phyloP scores from a whole-genome alignment of 2,888 invertebrate species.

The Crematogaster levior region DNA sequence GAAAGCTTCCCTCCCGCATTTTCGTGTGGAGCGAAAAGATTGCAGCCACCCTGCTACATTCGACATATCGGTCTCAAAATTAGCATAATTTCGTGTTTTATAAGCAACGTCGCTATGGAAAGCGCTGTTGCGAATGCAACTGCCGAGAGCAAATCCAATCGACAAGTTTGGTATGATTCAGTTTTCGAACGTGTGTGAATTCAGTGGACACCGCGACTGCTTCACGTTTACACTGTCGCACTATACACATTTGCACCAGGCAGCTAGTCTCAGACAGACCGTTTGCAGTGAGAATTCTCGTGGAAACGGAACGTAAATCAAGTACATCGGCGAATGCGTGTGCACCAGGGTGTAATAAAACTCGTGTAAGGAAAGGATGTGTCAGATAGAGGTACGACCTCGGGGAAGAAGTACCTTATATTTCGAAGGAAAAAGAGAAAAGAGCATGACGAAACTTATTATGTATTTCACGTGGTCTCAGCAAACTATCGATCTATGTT shows the following conservation, averaged over 20 bases:
- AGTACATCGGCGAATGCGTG: constrained; percentile 35
- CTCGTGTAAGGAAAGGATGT: constrained; percentile 35
- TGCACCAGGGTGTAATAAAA: constrained; percentile 51
- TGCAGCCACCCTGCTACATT: constrained; percentile 12
- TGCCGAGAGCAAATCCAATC: constrained; percentile 24
- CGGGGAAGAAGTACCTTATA: background rate
- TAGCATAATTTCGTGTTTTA: constrained; percentile 74
- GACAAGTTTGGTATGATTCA: constrained; percentile 20
- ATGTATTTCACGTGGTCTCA: background rate
- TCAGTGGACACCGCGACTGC: constrained; percentile 32
- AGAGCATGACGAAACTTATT: background rate
- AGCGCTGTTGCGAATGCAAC: background rate
- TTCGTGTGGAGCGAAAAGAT: background rate
- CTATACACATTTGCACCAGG: constrained; percentile 27
- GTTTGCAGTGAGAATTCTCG: constrained; percentile 36
- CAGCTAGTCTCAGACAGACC: constrained; percentile 31
- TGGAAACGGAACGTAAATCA: constrained; percentile 44
- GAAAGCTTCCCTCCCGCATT: background rate
- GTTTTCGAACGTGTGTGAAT: constrained; percentile 25
- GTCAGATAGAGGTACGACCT: constrained; percentile 31
- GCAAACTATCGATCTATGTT: constrained; percentile 16
- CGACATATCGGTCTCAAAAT: constrained; percentile 48
- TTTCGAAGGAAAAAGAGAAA: background rate
- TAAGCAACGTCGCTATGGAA: constrained; percentile 60
- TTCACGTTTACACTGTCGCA: constrained; percentile 13